Conservation (phyloP, 2,888 invertebrate species). For the Ornithoptera alexandrae region DNA sequence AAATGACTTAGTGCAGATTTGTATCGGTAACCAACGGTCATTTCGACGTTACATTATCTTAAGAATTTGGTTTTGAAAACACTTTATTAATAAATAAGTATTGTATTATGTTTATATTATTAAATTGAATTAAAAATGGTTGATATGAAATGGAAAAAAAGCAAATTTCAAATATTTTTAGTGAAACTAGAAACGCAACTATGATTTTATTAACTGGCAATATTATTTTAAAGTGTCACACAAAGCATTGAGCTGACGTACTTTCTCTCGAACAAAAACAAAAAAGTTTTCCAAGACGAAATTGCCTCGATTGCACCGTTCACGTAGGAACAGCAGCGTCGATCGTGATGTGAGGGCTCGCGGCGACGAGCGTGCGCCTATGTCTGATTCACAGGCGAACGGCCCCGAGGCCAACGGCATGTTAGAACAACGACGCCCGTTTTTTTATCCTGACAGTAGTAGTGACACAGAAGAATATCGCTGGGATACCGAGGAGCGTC, state of each 20-base stretch:
- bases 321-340: slow-evolving; percentile 46
- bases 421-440: slow-evolving; percentile 60
- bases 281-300: slow-evolving; percentile 32
- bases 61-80: no score
- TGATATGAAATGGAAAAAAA: no score
- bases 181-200: not conserved
- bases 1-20: slow-evolving; percentile 20
- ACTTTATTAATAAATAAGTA: no score
- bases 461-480: slow-evolving; percentile 92
- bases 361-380: slow-evolving; percentile 59
- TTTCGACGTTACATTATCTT: not conserved
- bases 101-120: no score
- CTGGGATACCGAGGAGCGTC: slow-evolving; percentile 84
- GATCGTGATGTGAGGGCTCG: slow-evolving; percentile 70
- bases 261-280: slow-evolving; percentile 31
- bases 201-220: slow-evolving; percentile 32
- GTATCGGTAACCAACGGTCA: slow-evolving; percentile 5
- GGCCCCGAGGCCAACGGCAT: slow-evolving; percentile 59
- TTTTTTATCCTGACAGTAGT: slow-evolving; percentile 84
- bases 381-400: slow-evolving; percentile 66
- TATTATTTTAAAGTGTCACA: slow-evolving; percentile 17
- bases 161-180: no score
- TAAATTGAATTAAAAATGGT: no score
- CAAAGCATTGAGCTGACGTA: slow-evolving; percentile 26
- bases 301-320: slow-evolving; percentile 32